phyloP scores from a whole-genome alignment of 1,140 invertebrate genomes.

The Cydia strobilella region DNA sequence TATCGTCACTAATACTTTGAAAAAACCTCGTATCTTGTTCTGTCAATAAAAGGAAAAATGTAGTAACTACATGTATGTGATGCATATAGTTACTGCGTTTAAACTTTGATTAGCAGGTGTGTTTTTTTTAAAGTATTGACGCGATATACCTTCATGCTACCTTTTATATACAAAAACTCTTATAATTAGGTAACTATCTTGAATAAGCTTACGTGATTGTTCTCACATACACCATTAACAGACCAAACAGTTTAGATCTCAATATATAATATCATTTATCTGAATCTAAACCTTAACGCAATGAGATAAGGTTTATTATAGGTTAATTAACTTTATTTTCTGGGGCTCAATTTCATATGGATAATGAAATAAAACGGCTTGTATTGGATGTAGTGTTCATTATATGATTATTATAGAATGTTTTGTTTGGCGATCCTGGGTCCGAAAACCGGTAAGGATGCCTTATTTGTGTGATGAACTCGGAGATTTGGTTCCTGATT shows the following conservation, averaged over 20 bases:
- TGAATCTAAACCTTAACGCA: neutral
- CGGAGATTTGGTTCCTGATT: no score
- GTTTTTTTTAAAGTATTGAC: no score
- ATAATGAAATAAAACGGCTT: neutral
- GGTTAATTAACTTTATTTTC: neutral
- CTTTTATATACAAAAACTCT: neutral
- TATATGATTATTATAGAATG: neutral
- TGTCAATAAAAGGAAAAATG: no score
- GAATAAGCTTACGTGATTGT: neutral
- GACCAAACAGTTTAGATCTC: neutral
- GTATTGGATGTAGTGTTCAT: neutral
- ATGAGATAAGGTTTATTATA: neutral
- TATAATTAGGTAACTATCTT: neutral
- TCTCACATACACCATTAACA: neutral
- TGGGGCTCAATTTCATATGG: neutral
- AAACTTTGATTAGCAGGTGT: no score
- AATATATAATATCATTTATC: neutral
- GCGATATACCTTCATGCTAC: no score
- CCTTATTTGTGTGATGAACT: no score
- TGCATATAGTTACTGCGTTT: no score
- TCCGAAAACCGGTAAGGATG: no score
- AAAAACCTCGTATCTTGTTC: no score
- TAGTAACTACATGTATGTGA: no score
- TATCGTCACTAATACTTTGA: no score
- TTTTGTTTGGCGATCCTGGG: no score